phyloP scores from a whole-genome alignment of 2,113 vertebrate species.

The Mixornis gularis region DNA sequence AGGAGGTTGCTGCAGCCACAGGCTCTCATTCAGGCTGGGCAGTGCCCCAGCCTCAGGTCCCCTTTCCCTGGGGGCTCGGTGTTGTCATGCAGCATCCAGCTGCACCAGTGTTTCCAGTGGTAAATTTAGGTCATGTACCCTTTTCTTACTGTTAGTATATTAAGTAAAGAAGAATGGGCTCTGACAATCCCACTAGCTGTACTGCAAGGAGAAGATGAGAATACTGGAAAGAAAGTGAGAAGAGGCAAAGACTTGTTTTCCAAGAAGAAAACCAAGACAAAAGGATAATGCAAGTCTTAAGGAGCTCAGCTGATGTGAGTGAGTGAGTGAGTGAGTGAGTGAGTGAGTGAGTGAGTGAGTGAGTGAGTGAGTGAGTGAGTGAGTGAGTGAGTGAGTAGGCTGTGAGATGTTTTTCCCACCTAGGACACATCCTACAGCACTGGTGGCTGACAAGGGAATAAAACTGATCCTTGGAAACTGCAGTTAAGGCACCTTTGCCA shows the following conservation, averaged over 20 bases:
- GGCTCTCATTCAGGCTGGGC: not conserved
- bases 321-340: not conserved
- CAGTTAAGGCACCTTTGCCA: not conserved
- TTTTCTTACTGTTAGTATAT: not conserved
- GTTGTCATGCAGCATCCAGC: not conserved
- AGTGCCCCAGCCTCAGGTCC: not conserved
- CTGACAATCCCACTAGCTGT: not conserved
- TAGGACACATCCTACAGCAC: fast-evolving
- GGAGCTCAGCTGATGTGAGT: not conserved
- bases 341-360: not conserved
- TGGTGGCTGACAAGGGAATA: not conserved
- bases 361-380: not conserved
- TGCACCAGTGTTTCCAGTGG: not conserved
- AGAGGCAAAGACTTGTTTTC: not conserved
- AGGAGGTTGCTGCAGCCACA: not conserved
- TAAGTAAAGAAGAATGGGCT: not conserved
- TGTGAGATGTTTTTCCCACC: not conserved
- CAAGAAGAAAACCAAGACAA: not conserved
- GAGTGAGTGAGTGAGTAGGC: not conserved
- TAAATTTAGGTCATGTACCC: not conserved
- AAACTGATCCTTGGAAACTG: not conserved
- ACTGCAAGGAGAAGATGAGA: not conserved
- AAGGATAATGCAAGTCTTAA: not conserved
- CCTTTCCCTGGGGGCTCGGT: not conserved
- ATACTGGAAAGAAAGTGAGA: not conserved